Evolutionary conservation across 2,113 vertebrate species (phyloP).

Genomic region (Mixornis gularis): DNA sequence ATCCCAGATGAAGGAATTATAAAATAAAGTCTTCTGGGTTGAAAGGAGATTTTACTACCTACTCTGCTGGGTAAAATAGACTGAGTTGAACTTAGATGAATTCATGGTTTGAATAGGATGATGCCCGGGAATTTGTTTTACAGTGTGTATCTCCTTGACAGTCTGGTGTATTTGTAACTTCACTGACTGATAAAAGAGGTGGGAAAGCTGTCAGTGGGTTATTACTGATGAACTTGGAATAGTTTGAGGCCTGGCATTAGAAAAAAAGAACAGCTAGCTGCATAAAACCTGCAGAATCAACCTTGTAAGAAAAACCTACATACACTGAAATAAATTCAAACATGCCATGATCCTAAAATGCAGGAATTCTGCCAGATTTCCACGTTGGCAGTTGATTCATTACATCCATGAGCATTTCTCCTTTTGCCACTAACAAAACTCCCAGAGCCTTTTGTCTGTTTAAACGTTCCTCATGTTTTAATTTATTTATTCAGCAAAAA

Average conservation of each 20-base stretch:
- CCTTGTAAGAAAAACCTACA: neutral
- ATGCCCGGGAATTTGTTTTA: neutral
- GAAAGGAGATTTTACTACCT: neutral
- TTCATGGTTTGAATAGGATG: neutral
- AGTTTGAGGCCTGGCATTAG: neutral
- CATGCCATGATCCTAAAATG: neutral
- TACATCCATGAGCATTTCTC: neutral
- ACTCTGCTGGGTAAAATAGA: neutral
- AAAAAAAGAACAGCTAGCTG: neutral
- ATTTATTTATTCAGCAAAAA: slow-evolving; percentile 3
- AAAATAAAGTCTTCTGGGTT: neutral
- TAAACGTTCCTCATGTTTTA: neutral
- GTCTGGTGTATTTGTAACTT: neutral
- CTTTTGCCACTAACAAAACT: slow-evolving; percentile 9
- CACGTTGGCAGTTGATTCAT: neutral
- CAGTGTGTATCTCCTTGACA: neutral
- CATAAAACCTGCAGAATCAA: neutral
- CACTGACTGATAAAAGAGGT: neutral
- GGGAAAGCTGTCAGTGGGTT: neutral
- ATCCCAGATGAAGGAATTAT: neutral
- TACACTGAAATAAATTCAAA: neutral
- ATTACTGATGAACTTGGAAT: neutral
- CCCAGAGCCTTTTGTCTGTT: neutral
- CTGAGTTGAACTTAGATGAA: neutral
- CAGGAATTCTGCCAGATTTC: neutral